Percentiles rank a stretch among this genome's conserved stretches.
Evolutionary conservation across 2,888 invertebrate species (phyloP).

Genomic region (Nemurella pictetii): DNA sequence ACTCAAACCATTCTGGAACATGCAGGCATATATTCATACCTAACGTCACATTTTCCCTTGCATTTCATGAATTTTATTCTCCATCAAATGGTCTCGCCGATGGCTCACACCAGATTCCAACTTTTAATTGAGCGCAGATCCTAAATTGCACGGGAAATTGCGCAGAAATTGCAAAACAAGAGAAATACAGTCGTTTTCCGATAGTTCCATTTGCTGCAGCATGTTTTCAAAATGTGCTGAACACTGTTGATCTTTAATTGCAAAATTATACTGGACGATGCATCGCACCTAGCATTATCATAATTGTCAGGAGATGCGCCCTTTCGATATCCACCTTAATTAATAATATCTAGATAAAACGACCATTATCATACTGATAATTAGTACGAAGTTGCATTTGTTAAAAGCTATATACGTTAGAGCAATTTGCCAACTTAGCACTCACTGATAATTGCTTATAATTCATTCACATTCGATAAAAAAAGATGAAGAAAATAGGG

Average conservation of each 20-base stretch:
- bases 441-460: constrained; percentile 6
- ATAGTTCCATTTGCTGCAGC: no score
- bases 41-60: no score
- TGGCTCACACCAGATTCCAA: neutral
- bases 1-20: no score
- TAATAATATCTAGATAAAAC: neutral
- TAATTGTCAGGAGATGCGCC: neutral
- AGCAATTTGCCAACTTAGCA: neutral
- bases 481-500: neutral
- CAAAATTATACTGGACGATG: neutral
- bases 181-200: neutral
- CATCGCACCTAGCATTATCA: neutral
- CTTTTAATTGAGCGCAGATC: neutral
- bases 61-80: no score
- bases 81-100: no score
- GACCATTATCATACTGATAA: neutral
- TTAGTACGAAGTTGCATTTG: constrained; percentile 6
- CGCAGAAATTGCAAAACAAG: neutral
- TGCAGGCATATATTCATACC: no score
- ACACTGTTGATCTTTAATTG: neutral
- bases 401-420: neutral
- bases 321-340: neutral
- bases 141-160: neutral
- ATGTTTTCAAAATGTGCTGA: neutral
- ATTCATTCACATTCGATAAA: neutral